Base-by-base conservation (phyloP, 2,888 invertebrate genomes). In the Sicus ferrugineus region DNA sequence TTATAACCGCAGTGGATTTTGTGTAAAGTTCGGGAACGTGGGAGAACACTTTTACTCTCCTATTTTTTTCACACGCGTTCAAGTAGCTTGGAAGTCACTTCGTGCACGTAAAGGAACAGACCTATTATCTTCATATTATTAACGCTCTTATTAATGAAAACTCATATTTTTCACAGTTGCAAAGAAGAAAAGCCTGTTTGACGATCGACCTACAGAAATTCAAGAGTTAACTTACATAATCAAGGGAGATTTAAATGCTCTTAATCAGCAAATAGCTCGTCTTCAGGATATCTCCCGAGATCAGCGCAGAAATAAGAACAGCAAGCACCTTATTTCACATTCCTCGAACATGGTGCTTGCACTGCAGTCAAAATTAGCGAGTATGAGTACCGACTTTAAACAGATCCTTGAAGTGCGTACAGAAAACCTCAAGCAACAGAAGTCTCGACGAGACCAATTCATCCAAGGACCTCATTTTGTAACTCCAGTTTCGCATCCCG, bases 341-440 rank as follows among this genome's bases (percentile, higher is more conserved):
- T 95, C 95, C 69, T 95, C 94, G 59, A 96, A 94, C 83, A 95
- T 97, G 73, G 97, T 97, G 9, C 89, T 97, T 72, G 93, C 96
- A 5, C 86, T 96, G 71, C 96, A 96, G 87, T 97, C 98, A 1
- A 94, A 97, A 84, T 87, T 99, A 76, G 98, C 98, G 38, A 92
- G 92, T 73, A 98, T 99, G 94, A 98, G 98, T 59, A 96, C 94
- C 74, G 95, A 97, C 81, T 99, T 99, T 84, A 98, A 98, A 86
- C 94, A 93, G 87, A 97, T 99, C 59, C 89, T 99, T 69, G 98
- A 99, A 90, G 95, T 98, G 23, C 89, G 98, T 78, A 98, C 98
- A 19, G 97, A 99, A 89, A 99, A 97, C 87, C 88, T 99, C 82
- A 96, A 96, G 84, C 94, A 97, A 79, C 98, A 98, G 84, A 96